Conservation (phyloP, 2,888 invertebrate genomes). For the Melikaiella ostensackeni region DNA sequence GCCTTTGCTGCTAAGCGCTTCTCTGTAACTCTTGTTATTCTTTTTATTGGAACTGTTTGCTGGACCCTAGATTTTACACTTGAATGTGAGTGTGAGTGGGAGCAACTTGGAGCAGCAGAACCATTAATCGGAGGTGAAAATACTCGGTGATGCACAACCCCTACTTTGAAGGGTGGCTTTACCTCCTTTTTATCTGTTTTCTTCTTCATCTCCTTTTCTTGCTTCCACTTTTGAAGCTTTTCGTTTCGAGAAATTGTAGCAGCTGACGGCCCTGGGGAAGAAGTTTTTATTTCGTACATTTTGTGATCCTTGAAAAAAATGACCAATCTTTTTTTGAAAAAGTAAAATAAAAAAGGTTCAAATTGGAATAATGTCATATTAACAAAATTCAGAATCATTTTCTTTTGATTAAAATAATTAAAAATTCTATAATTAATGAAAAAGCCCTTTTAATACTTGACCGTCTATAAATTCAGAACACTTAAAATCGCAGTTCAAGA, state of each 20-base stretch:
- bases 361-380: too few species aligned
- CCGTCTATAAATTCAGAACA: too few species aligned
- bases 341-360: too few species aligned
- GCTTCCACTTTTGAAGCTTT: slow-evolving; percentile 30
- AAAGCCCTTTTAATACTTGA: too few species aligned
- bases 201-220: slow-evolving; percentile 44
- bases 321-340: not conserved
- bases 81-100: not conserved
- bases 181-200: slow-evolving; percentile 56
- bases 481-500: too few species aligned
- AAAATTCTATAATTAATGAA: too few species aligned
- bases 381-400: too few species aligned
- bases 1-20: slow-evolving; percentile 65
- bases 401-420: too few species aligned
- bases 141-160: slow-evolving; percentile 65
- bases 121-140: slow-evolving; percentile 60
- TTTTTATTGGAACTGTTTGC: slow-evolving; percentile 46
- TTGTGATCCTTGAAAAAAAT: not conserved
- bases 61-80: not conserved
- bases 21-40: slow-evolving; percentile 68
- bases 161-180: slow-evolving; percentile 68
- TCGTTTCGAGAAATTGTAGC: not conserved
- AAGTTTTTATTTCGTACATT: not conserved
- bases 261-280: not conserved
- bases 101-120: slow-evolving; percentile 7